Percentiles rank a stretch among this genome's conserved stretches.
Conservation (phyloP, 1,140 invertebrate genomes). For the Temnothorax curvispinosus region DNA sequence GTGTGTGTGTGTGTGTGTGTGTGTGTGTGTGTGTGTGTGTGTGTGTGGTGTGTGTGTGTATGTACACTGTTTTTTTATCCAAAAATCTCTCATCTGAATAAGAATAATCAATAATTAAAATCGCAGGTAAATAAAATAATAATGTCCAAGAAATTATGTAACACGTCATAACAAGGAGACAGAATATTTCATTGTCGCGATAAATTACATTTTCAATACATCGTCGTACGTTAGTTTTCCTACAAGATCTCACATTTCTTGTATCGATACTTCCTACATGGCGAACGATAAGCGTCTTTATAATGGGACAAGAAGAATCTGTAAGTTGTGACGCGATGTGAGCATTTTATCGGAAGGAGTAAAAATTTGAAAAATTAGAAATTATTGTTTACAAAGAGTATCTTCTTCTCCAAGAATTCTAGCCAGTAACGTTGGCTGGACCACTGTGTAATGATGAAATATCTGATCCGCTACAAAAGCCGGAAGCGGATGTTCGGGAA, state of each 20-base stretch:
- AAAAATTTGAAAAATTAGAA: conserved; percentile 3
- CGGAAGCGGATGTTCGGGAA: conserved; percentile 24
- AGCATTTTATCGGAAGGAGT: conserved; percentile 15
- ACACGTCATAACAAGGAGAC: background rate
- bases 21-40: too few relatives aligned
- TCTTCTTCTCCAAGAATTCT: background rate
- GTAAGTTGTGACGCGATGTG: conserved; percentile 12
- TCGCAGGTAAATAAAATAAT: background rate
- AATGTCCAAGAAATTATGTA: background rate
- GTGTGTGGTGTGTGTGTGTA: too few relatives aligned
- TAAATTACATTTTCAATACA: background rate
- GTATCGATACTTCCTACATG: background rate
- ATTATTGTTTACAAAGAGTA: background rate
- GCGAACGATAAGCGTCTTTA: conserved; percentile 17
- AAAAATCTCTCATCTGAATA: background rate
- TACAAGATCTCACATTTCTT: background rate
- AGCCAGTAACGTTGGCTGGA: background rate
- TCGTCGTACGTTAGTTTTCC: background rate
- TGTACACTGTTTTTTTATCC: background rate
- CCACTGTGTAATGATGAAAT: background rate
- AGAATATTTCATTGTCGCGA: background rate
- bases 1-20: too few relatives aligned
- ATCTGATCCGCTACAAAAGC: background rate
- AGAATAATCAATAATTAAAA: background rate
- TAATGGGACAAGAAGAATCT: conserved; percentile 47